Evolutionary conservation across 30 jellyfish, hydroid and myxozoan species (phyloP).

Genomic region (Chironex yamaguchii): DNA sequence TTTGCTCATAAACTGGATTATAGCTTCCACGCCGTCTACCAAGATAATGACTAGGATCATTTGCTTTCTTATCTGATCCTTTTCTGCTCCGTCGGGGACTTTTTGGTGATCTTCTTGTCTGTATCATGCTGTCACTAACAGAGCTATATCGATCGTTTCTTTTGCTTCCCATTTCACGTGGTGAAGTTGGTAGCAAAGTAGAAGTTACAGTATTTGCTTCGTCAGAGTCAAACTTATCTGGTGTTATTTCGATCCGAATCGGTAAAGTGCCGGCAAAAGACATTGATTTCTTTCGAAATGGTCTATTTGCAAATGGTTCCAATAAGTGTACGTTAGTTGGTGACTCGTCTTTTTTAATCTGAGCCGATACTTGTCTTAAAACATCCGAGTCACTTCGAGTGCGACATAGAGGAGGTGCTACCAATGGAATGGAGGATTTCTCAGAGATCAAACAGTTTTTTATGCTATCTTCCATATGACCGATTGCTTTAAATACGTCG

Average conservation of each 20-base stretch:
- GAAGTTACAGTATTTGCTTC: neutral
- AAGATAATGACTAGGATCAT: slow-evolving; percentile 85
- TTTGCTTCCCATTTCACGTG: slow-evolving; percentile 23
- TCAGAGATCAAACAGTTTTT: too few relatives aligned
- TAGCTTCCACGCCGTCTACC: slow-evolving; percentile 81
- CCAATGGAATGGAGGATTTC: neutral
- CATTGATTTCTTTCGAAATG: slow-evolving; percentile 76
- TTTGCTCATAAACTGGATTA: slow-evolving; percentile 77
- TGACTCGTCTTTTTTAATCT: neutral
- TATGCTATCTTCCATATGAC: neutral
- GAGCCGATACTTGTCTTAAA: neutral
- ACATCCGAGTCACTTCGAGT: neutral
- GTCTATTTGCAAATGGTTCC: neutral
- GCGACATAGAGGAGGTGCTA: neutral
- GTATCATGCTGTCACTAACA: slow-evolving; percentile 42
- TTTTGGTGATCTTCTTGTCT: slow-evolving; percentile 7
- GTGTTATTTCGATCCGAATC: neutral
- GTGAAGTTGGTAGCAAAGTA: neutral
- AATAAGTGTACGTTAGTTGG: neutral
- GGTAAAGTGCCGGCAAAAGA: slow-evolving; percentile 80
- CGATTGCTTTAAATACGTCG: neutral
- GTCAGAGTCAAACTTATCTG: neutral
- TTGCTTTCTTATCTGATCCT: slow-evolving; percentile 9
- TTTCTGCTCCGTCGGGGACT: neutral
- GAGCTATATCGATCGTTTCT: slow-evolving; percentile 45